Conservation (phyloP, 2,113 vertebrate species). For the Sander vitreus region DNA sequence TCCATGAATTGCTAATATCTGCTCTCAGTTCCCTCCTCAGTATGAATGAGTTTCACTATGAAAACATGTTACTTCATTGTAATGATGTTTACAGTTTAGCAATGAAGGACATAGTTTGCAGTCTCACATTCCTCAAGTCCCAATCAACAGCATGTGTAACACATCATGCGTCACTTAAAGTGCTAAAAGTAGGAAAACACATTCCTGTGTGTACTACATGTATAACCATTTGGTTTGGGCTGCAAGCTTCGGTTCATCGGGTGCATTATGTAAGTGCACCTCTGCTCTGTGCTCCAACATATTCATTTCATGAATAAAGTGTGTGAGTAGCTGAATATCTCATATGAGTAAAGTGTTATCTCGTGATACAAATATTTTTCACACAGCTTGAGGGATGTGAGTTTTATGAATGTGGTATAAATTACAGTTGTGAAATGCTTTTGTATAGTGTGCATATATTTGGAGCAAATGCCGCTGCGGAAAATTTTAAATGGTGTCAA, state of each 20-base stretch:
- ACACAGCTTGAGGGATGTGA: constrained; percentile 4
- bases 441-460: background rate
- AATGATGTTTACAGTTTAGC: constrained; percentile 43
- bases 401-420: constrained; percentile 8
- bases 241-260: background rate
- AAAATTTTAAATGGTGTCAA: constrained; percentile 13
- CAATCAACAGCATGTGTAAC: constrained; percentile 41
- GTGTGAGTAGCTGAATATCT: background rate
- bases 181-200: constrained; percentile 42
- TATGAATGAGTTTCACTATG: background rate
- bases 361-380: constrained; percentile 1
- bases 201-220: constrained; percentile 54
- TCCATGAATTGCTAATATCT: background rate
- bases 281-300: background rate
- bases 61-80: constrained; percentile 42
- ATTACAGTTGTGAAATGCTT: constrained; percentile 10
- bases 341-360: background rate
- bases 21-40: background rate
- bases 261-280: background rate
- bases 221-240: constrained; percentile 45
- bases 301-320: background rate
- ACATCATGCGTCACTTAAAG: constrained; percentile 34
- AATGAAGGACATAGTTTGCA: constrained; percentile 34
- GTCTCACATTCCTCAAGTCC: constrained; percentile 44
- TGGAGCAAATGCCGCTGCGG: constrained; percentile 14